Conservation (phyloP, 2,113 vertebrate species). For the Centropristis striata region DNA sequence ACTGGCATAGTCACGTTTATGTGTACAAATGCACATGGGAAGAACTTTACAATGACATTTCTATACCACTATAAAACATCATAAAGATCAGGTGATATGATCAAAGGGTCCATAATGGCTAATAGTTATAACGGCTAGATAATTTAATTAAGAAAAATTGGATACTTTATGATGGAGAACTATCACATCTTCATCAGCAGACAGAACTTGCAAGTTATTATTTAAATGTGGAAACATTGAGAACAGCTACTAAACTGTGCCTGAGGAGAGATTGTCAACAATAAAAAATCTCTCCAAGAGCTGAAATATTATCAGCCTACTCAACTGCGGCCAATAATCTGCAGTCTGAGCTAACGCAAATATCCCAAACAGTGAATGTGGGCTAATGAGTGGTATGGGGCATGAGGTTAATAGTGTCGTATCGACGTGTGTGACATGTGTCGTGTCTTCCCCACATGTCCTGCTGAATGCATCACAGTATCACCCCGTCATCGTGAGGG, state of each 20-base stretch:
- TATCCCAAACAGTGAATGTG: neutral
- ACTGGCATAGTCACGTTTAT: too few relatives aligned
- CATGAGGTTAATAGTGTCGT: neutral
- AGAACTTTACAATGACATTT: neutral
- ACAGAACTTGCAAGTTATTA: too few relatives aligned
- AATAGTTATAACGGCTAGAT: too few relatives aligned
- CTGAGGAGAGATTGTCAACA: neutral
- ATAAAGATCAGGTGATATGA: neutral
- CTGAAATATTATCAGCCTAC: neutral
- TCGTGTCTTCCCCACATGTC: constrained; percentile 15
- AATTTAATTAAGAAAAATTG: too few relatives aligned
- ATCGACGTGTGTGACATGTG: neutral
- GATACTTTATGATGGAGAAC: too few relatives aligned
- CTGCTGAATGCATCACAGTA: neutral
- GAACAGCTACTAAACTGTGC: neutral
- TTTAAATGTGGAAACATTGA: neutral
- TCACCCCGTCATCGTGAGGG: neutral
- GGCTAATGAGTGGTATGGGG: neutral
- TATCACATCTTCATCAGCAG: too few relatives aligned
- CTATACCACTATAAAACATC: neutral
- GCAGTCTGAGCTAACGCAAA: constrained; percentile 11
- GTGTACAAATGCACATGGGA: too few relatives aligned
- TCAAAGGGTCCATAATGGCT: too few relatives aligned
- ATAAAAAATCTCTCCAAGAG: constrained; percentile 2
- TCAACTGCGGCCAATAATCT: neutral